Evolutionary conservation across 2,888 invertebrate genomes (phyloP).

Genomic region (Meandrusa payeni): DNA sequence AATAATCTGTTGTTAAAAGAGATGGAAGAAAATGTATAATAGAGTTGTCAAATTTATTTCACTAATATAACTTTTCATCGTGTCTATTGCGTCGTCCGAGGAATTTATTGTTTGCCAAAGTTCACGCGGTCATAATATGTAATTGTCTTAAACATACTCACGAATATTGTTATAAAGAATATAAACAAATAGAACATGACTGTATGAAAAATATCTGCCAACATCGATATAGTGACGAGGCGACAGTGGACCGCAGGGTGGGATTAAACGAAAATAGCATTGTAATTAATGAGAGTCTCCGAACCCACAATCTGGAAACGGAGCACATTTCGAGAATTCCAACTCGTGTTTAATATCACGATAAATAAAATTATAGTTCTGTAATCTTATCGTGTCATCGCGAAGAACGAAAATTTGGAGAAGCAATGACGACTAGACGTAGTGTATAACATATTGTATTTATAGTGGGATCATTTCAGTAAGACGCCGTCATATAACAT

Average conservation of each 20-base stretch:
- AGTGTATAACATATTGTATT: too few relatives aligned
- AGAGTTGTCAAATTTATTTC: too few relatives aligned
- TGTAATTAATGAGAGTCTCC: slow-evolving; percentile 66
- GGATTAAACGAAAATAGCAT: slow-evolving; percentile 74
- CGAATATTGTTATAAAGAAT: background rate
- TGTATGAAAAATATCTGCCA: slow-evolving; percentile 39
- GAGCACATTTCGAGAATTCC: slow-evolving; percentile 56
- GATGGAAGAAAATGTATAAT: too few relatives aligned
- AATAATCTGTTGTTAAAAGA: too few relatives aligned
- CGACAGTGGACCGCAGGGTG: slow-evolving; percentile 58
- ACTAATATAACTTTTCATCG: slow-evolving; percentile 4
- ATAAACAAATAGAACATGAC: slow-evolving; percentile 27
- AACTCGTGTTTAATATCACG: slow-evolving; percentile 32
- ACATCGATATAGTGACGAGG: slow-evolving; percentile 53
- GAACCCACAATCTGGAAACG: slow-evolving; percentile 63
- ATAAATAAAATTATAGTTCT: slow-evolving; percentile 35
- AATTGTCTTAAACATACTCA: slow-evolving; percentile 4
- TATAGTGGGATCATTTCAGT: too few relatives aligned
- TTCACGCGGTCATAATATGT: slow-evolving; percentile 8
- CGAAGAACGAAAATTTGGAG: background rate
- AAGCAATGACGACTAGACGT: too few relatives aligned
- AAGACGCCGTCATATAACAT: too few relatives aligned
- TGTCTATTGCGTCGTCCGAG: too few relatives aligned
- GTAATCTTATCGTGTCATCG: background rate
- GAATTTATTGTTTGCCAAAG: slow-evolving; percentile 8